phyloP scores from a whole-genome alignment of 2,888 invertebrate species.

The Abscondita cerata region DNA sequence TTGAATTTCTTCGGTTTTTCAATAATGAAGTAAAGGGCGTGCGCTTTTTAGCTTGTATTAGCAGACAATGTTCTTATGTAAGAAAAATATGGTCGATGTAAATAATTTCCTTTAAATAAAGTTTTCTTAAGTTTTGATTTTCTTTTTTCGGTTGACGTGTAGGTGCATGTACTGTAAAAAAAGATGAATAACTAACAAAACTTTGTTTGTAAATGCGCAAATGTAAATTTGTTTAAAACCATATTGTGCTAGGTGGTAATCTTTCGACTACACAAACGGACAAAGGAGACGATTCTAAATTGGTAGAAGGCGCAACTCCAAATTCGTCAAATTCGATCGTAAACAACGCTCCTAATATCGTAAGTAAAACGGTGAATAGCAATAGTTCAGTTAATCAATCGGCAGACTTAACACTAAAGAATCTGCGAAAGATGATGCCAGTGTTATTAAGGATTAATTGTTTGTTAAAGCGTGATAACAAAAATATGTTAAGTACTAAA shows the following conservation, averaged over 20 bases:
- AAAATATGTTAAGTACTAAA: constrained; percentile 40
- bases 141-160: too few relatives aligned
- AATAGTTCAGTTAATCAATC: constrained; percentile 34
- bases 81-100: too few relatives aligned
- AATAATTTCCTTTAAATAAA: too few relatives aligned
- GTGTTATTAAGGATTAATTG: constrained; percentile 52
- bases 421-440: constrained; percentile 50
- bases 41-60: too few relatives aligned
- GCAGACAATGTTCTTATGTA: too few relatives aligned
- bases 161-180: neutral
- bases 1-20: too few relatives aligned
- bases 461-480: constrained; percentile 24
- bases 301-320: constrained; percentile 46
- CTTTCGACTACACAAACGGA: constrained; percentile 49
- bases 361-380: constrained; percentile 34
- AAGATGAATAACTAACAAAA: neutral
- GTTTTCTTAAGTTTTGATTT: too few relatives aligned
- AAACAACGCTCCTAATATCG: constrained; percentile 34
- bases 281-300: constrained; percentile 54
- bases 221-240: neutral
- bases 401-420: constrained; percentile 51
- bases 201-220: neutral
- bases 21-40: too few relatives aligned
- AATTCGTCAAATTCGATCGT: constrained; percentile 40
- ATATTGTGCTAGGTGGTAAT: constrained; percentile 19